Evolutionary conservation across 1,140 invertebrate genomes (phyloP).

Genomic region (Phymastichus coffea): DNA sequence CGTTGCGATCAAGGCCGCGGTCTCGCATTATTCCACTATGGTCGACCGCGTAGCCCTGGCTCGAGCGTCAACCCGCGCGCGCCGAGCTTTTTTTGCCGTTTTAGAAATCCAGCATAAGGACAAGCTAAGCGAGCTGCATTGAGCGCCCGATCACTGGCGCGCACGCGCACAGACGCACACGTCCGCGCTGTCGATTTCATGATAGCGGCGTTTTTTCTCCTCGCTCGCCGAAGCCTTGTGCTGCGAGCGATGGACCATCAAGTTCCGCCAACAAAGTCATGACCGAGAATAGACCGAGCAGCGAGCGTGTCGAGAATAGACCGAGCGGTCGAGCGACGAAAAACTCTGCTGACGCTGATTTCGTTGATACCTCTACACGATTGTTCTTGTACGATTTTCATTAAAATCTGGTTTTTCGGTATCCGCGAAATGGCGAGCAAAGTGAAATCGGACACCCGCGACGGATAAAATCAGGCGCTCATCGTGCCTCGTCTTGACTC

Average conservation of each 20-base stretch:
- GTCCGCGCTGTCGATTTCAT: constrained; percentile 17
- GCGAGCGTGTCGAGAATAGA: no score
- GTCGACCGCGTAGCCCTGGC: constrained; percentile 33
- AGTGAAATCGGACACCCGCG: no score
- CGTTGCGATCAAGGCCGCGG: constrained; percentile 4
- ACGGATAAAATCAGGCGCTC: no score
- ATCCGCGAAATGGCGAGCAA: no score
- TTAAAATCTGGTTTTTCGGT: no score
- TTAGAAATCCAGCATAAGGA: constrained; percentile 55
- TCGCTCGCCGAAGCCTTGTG: constrained; percentile 29
- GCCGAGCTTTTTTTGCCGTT: constrained; percentile 34
- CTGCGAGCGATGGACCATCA: constrained; percentile 38
- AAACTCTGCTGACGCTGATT: no score
- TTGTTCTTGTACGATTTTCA: no score
- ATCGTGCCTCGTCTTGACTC: no score
- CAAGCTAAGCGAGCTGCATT: constrained; percentile 32
- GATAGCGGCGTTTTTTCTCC: constrained; percentile 18
- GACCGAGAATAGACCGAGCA: constrained; percentile 19
- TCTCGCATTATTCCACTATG: no score
- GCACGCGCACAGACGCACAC: background rate
- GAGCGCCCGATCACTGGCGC: background rate
- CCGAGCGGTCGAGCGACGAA: no score
- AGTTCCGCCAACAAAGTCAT: constrained; percentile 34
- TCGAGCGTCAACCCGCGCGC: constrained; percentile 39
- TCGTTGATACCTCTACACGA: no score